phyloP scores from a whole-genome alignment of 2,113 vertebrate species.

The Odobenus rosmarus region DNA sequence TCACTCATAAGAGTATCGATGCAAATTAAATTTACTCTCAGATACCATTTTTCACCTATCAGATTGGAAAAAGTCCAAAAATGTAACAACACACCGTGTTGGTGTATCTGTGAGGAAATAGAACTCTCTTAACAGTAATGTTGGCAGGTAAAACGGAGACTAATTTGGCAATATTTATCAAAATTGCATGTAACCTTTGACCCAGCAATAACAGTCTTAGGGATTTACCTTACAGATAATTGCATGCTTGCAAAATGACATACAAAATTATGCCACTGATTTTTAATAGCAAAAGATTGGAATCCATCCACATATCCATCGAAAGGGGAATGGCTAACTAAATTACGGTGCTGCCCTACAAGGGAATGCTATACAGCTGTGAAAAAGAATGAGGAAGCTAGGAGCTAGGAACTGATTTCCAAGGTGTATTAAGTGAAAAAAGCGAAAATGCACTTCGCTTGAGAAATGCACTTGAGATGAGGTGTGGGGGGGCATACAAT shows the following conservation, averaged over 20 bases:
- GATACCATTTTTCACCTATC: not conserved
- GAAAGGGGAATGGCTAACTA: not conserved
- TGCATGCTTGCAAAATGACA: not conserved
- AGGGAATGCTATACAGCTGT: not conserved
- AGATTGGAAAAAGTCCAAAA: not conserved
- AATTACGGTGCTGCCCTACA: not conserved
- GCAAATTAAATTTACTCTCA: not conserved
- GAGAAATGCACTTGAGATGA: too few species aligned
- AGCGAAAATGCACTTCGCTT: not conserved
- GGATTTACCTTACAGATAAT: not conserved
- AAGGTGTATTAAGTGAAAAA: not conserved
- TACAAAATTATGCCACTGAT: not conserved
- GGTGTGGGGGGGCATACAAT: too few species aligned
- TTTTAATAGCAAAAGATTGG: not conserved
- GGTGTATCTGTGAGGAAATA: not conserved
- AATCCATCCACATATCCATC: not conserved
- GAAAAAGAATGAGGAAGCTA: not conserved
- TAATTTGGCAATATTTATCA: not conserved
- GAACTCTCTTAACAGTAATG: not conserved
- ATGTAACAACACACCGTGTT: not conserved
- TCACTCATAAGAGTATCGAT: not conserved
- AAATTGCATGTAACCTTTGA: not conserved
- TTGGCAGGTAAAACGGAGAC: not conserved
- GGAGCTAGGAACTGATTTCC: not conserved
- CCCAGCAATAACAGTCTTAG: not conserved